These are phyloP conservation scores for Caenorhabditis inopinata DNA, from an alignment of 1,140 invertebrate species.

Conservation along the genomic window DNA sequence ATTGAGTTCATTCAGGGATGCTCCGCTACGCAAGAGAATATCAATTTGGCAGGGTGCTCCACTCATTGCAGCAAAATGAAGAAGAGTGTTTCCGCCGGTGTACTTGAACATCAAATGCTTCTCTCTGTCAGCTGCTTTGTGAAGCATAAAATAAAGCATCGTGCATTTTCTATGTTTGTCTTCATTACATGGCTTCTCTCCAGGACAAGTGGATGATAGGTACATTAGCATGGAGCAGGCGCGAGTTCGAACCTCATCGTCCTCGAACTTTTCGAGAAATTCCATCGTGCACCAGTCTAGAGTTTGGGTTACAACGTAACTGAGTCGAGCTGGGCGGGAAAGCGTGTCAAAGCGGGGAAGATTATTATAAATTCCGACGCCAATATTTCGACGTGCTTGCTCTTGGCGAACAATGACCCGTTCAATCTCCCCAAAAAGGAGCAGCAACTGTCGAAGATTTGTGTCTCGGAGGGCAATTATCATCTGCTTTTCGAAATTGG, in stretches of 20 bases:
- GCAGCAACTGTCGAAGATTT: background rate
- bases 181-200: background rate
- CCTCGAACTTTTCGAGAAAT: background rate
- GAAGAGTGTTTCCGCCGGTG: background rate
- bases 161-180: background rate
- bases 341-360: too few species aligned
- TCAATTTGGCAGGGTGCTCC: background rate
- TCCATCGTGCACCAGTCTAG: background rate
- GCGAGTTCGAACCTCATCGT: background rate
- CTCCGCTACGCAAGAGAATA: background rate
- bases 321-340: background rate
- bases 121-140: background rate
- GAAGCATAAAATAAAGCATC: background rate
- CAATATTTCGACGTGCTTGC: too few species aligned
- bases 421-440: background rate
- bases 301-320: background rate
- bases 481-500: background rate
- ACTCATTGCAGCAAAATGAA: background rate
- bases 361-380: too few species aligned
- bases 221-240: background rate
- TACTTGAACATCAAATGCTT: background rate
- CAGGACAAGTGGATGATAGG: background rate
- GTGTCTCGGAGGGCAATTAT: background rate
- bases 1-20: background rate
- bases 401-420: background rate